phyloP scores from a whole-genome alignment of 1,140 invertebrate species.

The Drosophila erecta region DNA sequence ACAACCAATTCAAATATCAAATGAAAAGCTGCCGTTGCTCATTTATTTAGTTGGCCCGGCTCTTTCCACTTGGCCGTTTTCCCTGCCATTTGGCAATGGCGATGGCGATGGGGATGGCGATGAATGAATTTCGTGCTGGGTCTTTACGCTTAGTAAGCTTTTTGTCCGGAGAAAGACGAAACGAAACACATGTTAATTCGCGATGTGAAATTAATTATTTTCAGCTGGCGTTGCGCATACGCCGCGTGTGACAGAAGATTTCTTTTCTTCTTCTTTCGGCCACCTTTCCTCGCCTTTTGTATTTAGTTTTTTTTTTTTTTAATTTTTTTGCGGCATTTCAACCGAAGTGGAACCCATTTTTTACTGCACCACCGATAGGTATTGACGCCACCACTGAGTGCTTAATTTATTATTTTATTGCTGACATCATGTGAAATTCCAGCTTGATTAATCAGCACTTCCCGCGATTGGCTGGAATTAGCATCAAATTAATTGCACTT shows the following conservation, averaged over 20 bases:
- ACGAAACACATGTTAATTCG: constrained; percentile 73
- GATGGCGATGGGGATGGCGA: constrained; percentile 1
- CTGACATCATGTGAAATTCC: constrained; percentile 78
- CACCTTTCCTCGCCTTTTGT: background rate
- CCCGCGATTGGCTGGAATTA: constrained; percentile 34
- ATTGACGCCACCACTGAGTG: constrained; percentile 39
- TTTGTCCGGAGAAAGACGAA: constrained; percentile 46
- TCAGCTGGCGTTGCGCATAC: constrained; percentile 32
- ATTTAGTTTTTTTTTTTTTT: no score
- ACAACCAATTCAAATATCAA: constrained; percentile 46
- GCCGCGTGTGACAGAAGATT: constrained; percentile 65
- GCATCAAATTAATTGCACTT: constrained; percentile 68
- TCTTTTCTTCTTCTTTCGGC: constrained; percentile 28
- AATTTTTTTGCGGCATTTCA: background rate
- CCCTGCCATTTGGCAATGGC: constrained; percentile 4
- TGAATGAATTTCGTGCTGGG: constrained; percentile 71
- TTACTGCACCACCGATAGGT: background rate
- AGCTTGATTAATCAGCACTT: constrained; percentile 54
- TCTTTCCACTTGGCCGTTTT: constrained; percentile 40
- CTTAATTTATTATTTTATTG: constrained; percentile 62
- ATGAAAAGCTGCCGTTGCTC: constrained; percentile 55
- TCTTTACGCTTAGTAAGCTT: constrained; percentile 76
- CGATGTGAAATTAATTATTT: constrained; percentile 40
- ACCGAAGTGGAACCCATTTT: background rate
- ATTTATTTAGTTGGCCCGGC: constrained; percentile 16